phyloP scores from a whole-genome alignment of 1,140 invertebrate species.

The Leptopilina clavipes region DNA sequence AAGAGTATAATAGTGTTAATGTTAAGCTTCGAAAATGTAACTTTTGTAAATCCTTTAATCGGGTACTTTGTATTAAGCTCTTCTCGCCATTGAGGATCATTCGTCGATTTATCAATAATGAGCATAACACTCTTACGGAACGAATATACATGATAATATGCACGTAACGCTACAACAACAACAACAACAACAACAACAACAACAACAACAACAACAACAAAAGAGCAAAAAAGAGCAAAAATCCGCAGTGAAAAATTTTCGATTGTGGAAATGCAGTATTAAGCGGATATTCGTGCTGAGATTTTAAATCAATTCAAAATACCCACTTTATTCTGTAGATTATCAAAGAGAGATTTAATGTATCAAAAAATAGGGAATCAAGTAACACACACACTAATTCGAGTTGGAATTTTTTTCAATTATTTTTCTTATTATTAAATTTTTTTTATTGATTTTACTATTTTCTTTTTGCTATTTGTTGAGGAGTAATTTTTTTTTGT shows the following conservation, averaged over 20 bases:
- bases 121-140: constrained; percentile 47
- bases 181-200: too few relatives aligned
- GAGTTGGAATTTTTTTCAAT: not conserved
- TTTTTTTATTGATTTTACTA: constrained; percentile 28
- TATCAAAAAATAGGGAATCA: constrained; percentile 37
- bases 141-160: constrained; percentile 46
- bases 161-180: constrained; percentile 42
- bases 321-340: constrained; percentile 36
- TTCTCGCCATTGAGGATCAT: constrained; percentile 27
- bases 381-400: constrained; percentile 36
- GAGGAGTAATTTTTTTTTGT: not conserved
- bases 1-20: constrained; percentile 60
- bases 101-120: constrained; percentile 9
- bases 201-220: too few relatives aligned
- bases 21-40: constrained; percentile 50
- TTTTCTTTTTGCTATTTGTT: constrained; percentile 3
- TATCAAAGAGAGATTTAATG: constrained; percentile 25
- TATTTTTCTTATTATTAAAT: constrained; percentile 34
- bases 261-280: constrained; percentile 52
- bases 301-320: constrained; percentile 46
- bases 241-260: not conserved
- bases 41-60: constrained; percentile 51
- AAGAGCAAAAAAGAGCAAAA: constrained; percentile 31
- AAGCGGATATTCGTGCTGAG: constrained; percentile 48
- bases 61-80: constrained; percentile 35